phyloP scores from a whole-genome alignment of 2,113 vertebrate genomes.

The Melanotaenia duboulayi region DNA sequence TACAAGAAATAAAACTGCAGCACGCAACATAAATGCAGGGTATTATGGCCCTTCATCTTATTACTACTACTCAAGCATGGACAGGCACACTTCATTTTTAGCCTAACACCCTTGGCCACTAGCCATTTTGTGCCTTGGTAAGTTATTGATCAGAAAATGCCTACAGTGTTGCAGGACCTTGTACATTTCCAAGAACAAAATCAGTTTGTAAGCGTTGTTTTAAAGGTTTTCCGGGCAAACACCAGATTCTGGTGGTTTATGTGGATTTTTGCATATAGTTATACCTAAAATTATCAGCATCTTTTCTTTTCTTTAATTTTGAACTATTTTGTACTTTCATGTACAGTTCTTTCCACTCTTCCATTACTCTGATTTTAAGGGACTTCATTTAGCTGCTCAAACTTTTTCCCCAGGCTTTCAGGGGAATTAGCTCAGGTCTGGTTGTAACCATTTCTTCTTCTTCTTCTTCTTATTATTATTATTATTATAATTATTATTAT shows the following conservation, averaged over 20 bases:
- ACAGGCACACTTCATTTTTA: neutral
- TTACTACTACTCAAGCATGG: neutral
- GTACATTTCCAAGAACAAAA: conserved; percentile 4
- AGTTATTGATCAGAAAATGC: conserved; percentile 47
- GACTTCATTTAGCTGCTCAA: too few species aligned
- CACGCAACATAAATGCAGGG: neutral
- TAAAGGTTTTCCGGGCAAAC: conserved; percentile 6
- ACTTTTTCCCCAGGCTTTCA: too few species aligned
- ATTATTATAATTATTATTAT: too few species aligned
- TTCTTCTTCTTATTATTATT: too few species aligned
- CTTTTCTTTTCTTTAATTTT: too few species aligned
- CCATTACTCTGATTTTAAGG: too few species aligned
- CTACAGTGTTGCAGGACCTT: conserved; percentile 15
- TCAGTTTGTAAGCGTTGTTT: neutral
- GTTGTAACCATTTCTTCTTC: too few species aligned
- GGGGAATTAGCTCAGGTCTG: too few species aligned
- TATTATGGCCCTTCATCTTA: neutral
- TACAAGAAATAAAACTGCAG: neutral
- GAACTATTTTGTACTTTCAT: too few species aligned
- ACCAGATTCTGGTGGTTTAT: neutral
- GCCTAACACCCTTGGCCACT: neutral
- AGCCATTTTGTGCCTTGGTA: conserved; percentile 32
- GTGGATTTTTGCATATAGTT: neutral
- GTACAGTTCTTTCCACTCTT: too few species aligned
- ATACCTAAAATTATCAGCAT: too few species aligned